phyloP scores from a whole-genome alignment of 30 jellyfish, hydroid and myxozoan genomes.

The Hydra vulgaris region DNA sequence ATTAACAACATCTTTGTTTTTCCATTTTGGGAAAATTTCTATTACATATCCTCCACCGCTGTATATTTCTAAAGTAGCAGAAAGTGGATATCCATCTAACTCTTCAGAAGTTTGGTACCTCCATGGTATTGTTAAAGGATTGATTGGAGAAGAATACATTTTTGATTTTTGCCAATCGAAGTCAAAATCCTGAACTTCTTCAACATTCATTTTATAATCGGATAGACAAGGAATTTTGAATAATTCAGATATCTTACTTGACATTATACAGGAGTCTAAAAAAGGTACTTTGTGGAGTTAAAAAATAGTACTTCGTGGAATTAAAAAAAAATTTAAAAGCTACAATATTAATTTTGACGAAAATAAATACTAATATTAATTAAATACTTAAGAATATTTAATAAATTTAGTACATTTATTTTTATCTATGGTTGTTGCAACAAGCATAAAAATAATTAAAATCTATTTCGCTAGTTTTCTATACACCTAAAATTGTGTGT shows the following conservation, averaged over 20 bases:
- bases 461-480: too few relatives aligned
- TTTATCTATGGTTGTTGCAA: too few relatives aligned
- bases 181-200: slow-evolving; percentile 29
- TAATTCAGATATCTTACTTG: slow-evolving; percentile 29
- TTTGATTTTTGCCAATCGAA: slow-evolving; percentile 51
- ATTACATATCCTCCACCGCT: slow-evolving; percentile 73
- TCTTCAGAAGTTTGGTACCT: slow-evolving; percentile 71
- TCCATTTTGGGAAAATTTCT: slow-evolving; percentile 87
- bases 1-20: slow-evolving; percentile 36
- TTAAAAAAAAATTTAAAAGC: too few relatives aligned
- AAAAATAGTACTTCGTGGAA: too few relatives aligned
- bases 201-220: slow-evolving; percentile 35
- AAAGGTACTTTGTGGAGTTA: too few relatives aligned
- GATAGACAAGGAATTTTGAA: slow-evolving; percentile 59
- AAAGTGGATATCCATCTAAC: slow-evolving; percentile 82
- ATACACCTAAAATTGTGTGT: too few relatives aligned
- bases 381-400: too few relatives aligned
- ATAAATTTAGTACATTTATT: too few relatives aligned
- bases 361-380: too few relatives aligned
- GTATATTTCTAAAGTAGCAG: slow-evolving; percentile 64
- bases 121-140: slow-evolving; percentile 69
- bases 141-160: slow-evolving; percentile 27
- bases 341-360: too few relatives aligned
- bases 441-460: too few relatives aligned
- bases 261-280: slow-evolving; percentile 58